Conservation (phyloP, 2,888 invertebrate genomes). For the Drosophila nigricruria region DNA sequence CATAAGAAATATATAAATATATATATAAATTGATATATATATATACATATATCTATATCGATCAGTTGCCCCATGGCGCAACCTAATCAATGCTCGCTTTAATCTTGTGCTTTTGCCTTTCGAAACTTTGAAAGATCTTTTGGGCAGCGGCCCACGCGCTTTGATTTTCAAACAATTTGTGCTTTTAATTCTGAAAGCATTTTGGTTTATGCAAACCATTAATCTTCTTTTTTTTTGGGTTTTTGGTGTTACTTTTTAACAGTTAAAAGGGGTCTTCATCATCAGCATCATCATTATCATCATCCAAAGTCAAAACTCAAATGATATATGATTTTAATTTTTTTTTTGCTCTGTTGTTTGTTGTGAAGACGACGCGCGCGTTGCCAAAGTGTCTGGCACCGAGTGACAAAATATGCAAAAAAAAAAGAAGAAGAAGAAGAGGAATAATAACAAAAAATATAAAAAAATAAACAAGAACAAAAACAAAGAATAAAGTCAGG, state of each 20-base stretch:
- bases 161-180: slow-evolving; percentile 25
- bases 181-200: slow-evolving; percentile 61
- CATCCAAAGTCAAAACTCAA: slow-evolving; percentile 5
- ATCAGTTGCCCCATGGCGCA: slow-evolving; percentile 18
- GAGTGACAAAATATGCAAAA: slow-evolving; percentile 61
- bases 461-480: slow-evolving; percentile 17
- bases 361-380: slow-evolving; percentile 35
- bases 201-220: slow-evolving; percentile 55
- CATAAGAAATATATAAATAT: slow-evolving; percentile 11
- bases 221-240: slow-evolving; percentile 50
- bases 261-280: slow-evolving; percentile 59
- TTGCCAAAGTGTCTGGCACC: slow-evolving; percentile 66
- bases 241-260: slow-evolving; percentile 42
- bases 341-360: slow-evolving; percentile 9
- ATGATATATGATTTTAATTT: slow-evolving; percentile 44
- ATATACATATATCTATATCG: slow-evolving; percentile 6
- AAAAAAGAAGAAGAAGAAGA: slow-evolving; percentile 17
- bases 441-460: slow-evolving; percentile 26
- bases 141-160: slow-evolving; percentile 28
- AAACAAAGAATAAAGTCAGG: slow-evolving; percentile 13
- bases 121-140: slow-evolving; percentile 12
- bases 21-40: slow-evolving; percentile 14
- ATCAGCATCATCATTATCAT: slow-evolving; percentile 28
- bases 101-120: slow-evolving; percentile 27
- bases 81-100: slow-evolving; percentile 34